Evolutionary conservation across 2,113 vertebrate species (phyloP), one percentile per base, ranked within the genome.

Genomic region (Sinocyclocheilus anophthalmus): DNA sequence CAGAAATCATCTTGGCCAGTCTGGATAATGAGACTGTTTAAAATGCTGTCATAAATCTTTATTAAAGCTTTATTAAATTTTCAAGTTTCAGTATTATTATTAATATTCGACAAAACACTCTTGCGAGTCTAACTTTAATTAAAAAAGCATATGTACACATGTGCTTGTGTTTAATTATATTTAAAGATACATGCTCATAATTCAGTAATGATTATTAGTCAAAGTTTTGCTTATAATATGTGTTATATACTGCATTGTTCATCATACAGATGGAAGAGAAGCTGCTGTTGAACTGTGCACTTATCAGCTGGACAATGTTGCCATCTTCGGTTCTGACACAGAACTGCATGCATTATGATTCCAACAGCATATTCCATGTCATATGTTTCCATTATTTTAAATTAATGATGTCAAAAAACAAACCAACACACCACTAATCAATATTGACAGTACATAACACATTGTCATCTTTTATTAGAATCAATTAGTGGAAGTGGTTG

Each of bases 241-340:
- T 30, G 20, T 22, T 13, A 37, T 37, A 5, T 13, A 78, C 3
- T 22, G 48, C 30, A 59, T 37, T 80, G 11, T 16, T 61, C 20
- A 16, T 3, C 50, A 55, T 77, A 26, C 24, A 78, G 5, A n/a
- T 55, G 6, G 4, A 22, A 7, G 16, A 26, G 7, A 69, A 81
- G 5, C 12, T 48, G 12, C 11, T 10, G 45, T 9, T 81, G 20
- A 42, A 53, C 13, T 30, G 61, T 50, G 2, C 8, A 69, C 24
- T 55, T n/a, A 53, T 70, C 5, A 69, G 5, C 24, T 65, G 14
- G 12, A 65, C 79, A 76, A 82, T 67, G 79, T 75, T 63, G 57
- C 85, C 85, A 86, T 73, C 85, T 67, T 82, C n/a, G 82, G 85
- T 73, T 50, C 20, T 20, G 12, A 81, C 16, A 48, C 0, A 67